Conservation (phyloP, 2,113 vertebrate species). For the Marmota flaviventris region DNA sequence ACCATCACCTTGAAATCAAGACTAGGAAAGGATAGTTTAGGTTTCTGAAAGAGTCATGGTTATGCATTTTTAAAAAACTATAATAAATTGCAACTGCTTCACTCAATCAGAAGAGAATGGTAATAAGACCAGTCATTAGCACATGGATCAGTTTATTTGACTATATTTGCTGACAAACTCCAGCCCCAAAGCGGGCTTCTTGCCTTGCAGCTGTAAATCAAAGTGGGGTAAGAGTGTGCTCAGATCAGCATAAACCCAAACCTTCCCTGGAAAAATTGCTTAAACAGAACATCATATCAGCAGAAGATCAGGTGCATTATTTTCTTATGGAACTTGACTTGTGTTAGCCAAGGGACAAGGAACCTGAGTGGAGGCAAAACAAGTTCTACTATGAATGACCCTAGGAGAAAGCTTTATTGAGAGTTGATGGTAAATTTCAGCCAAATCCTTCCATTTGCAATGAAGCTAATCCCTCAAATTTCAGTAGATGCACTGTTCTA, state of each 20-base stretch:
- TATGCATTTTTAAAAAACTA: background rate
- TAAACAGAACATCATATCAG: background rate
- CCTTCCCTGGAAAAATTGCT: background rate
- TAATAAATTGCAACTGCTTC: background rate
- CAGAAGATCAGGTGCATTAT: background rate
- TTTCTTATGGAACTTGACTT: background rate
- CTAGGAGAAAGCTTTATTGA: background rate
- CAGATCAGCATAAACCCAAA: background rate
- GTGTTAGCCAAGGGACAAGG: background rate
- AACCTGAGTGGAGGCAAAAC: background rate
- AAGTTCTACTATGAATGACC: background rate
- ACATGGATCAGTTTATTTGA: background rate
- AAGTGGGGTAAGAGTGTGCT: too few relatives aligned
- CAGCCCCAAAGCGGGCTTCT: background rate
- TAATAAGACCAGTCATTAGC: background rate
- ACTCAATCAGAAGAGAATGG: conserved; percentile 2
- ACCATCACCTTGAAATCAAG: background rate
- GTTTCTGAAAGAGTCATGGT: conserved; percentile 23
- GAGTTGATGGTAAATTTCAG: conserved; percentile 33
- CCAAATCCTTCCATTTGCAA: conserved; percentile 29
- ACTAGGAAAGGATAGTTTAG: background rate
- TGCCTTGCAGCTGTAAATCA: background rate
- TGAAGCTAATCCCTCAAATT: background rate
- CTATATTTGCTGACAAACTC: background rate
- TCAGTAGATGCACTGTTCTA: background rate